phyloP scores from a whole-genome alignment of 30 jellyfish, hydroid and myxozoan species.

The Mastigias papua region DNA sequence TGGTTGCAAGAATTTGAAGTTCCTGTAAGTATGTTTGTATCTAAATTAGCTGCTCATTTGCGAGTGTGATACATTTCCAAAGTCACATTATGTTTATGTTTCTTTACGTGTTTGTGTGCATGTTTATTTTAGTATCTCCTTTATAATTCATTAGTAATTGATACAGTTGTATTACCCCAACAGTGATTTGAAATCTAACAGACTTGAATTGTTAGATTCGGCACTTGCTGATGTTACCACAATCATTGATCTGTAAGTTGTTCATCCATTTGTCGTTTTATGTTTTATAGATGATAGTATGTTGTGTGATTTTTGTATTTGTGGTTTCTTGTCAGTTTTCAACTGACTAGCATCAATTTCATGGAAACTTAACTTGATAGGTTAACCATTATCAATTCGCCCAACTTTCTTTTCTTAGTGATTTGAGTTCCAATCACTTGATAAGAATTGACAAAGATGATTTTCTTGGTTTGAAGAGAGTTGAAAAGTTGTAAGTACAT shows the following conservation, averaged over 20 bases:
- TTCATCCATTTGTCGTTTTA: background rate
- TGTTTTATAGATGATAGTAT: too few species aligned
- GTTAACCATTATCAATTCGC: too few species aligned
- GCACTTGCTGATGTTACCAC: slow-evolving; percentile 34
- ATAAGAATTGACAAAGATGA: slow-evolving; percentile 17
- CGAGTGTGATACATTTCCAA: too few species aligned
- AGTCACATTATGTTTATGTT: too few species aligned
- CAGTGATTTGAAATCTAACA: slow-evolving; percentile 68
- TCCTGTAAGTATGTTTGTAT: slow-evolving; percentile 53
- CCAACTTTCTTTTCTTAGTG: slow-evolving; percentile 14
- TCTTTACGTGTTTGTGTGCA: too few species aligned
- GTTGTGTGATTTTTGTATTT: too few species aligned
- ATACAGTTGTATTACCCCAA: background rate
- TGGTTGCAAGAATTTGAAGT: slow-evolving; percentile 63
- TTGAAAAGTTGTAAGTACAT: slow-evolving; percentile 48
- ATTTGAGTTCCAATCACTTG: slow-evolving; percentile 50
- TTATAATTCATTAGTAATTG: background rate
- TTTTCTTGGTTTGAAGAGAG: slow-evolving; percentile 38
- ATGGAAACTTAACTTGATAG: too few species aligned
- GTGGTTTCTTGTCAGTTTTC: background rate
- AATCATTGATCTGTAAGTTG: slow-evolving; percentile 69
- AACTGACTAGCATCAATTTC: background rate
- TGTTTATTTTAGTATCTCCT: too few species aligned
- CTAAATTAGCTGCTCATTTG: too few species aligned
- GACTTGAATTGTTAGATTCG: slow-evolving; percentile 46